A percentile compares a stretch with the other conserved stretches of the same genome.
Conservation (phyloP, 2,113 vertebrate genomes). For the Corythaixoides concolor region DNA sequence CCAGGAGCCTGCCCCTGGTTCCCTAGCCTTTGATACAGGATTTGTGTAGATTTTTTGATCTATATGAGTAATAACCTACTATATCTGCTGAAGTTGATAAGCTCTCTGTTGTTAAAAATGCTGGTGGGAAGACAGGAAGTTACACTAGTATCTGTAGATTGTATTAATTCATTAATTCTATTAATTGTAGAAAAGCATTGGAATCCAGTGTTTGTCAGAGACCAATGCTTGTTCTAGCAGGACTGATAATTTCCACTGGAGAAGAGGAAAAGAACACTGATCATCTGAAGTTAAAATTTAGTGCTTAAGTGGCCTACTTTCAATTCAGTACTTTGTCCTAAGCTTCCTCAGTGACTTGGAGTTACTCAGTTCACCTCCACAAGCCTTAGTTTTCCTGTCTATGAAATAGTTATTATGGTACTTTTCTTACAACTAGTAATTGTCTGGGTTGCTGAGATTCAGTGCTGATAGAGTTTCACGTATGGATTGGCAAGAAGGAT, state of each 20-base stretch:
- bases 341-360: background rate
- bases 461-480: fast-evolving
- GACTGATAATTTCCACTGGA: background rate
- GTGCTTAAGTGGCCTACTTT: background rate
- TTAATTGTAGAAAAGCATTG: background rate
- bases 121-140: background rate
- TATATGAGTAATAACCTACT: background rate
- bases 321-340: background rate
- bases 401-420: fast-evolving
- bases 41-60: background rate
- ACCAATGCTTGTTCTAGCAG: background rate
- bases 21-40: background rate
- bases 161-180: no score
- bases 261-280: background rate
- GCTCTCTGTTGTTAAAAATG: background rate
- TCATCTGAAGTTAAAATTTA: background rate
- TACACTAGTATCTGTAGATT: background rate
- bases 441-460: background rate
- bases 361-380: background rate
- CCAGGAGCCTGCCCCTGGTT: background rate
- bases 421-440: background rate
- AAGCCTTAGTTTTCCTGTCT: background rate
- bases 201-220: background rate
- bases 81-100: fast-evolving
- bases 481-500: background rate